phyloP scores from a whole-genome alignment of 1,140 invertebrate genomes.

The Antheraea pernyi region DNA sequence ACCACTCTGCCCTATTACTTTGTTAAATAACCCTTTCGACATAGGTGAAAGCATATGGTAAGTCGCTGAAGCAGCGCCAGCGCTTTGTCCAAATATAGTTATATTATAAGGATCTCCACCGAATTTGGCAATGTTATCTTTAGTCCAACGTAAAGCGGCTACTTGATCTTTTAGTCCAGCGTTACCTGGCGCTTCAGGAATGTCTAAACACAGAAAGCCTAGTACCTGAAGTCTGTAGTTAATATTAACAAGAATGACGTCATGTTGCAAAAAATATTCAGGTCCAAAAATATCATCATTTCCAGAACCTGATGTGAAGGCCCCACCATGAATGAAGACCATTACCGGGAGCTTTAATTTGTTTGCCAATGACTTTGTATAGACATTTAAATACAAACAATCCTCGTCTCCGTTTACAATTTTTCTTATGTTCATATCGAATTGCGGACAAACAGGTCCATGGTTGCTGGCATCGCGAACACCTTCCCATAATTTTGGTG shows the following conservation, averaged over 20 bases:
- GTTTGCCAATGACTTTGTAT: constrained; percentile 69
- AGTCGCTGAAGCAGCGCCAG: constrained; percentile 84
- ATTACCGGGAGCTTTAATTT: constrained; percentile 78
- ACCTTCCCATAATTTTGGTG: constrained; percentile 72
- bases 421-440: constrained; percentile 36
- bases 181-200: constrained; percentile 82
- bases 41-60: constrained; percentile 86
- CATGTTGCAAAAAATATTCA: constrained; percentile 82
- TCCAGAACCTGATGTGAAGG: constrained; percentile 80
- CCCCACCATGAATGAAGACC: constrained; percentile 84
- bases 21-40: constrained; percentile 80
- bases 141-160: constrained; percentile 60
- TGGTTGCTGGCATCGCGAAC: constrained; percentile 73
- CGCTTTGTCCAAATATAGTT: constrained; percentile 87
- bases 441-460: constrained; percentile 68
- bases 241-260: constrained; percentile 84
- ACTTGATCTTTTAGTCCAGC: constrained; percentile 85
- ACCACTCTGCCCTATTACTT: constrained; percentile 82
- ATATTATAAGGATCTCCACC: constrained; percentile 87
- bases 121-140: constrained; percentile 79
- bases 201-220: constrained; percentile 83
- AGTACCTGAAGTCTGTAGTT: constrained; percentile 84
- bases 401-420: constrained; percentile 74
- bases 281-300: constrained; percentile 78
- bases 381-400: constrained; percentile 84